These are phyloP conservation scores for Trachelipus rathkii DNA, from an alignment of 1,140 invertebrate species.

Conservation along the genomic window DNA sequence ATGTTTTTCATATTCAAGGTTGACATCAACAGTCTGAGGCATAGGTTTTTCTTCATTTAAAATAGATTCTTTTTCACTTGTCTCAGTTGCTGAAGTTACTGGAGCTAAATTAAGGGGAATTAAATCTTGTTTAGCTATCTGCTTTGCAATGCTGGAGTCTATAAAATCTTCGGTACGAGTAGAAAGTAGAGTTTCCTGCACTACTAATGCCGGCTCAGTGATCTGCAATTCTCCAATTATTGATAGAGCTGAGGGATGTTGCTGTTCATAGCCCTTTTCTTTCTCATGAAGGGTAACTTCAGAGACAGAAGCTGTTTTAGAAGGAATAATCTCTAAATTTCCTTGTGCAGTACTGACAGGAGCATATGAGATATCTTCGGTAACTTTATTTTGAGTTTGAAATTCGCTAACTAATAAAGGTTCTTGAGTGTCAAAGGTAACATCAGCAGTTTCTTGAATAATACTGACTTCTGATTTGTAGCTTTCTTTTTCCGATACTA, in stretches of 20 bases:
- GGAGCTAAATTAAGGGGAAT: background rate
- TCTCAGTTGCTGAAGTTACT: background rate
- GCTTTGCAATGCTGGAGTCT: slow-evolving; percentile 26
- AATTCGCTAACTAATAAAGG: slow-evolving; percentile 55
- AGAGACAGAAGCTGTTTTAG: background rate
- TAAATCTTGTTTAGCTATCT: slow-evolving; percentile 46
- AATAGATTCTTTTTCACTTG: background rate
- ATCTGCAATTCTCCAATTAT: too few species aligned
- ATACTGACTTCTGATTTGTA: slow-evolving; percentile 48
- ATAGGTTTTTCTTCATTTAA: slow-evolving; percentile 15
- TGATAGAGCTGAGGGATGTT: too few species aligned
- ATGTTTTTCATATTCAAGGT: slow-evolving; percentile 26
- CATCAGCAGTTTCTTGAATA: slow-evolving; percentile 1
- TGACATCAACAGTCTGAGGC: slow-evolving; percentile 22
- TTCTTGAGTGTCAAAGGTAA: slow-evolving; percentile 49
- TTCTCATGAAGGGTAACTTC: slow-evolving; percentile 21
- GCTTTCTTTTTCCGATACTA: slow-evolving; percentile 33
- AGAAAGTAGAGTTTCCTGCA: too few species aligned
- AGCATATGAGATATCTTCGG: background rate
- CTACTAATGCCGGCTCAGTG: too few species aligned
- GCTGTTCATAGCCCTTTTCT: slow-evolving; percentile 26
- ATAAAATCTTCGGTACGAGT: too few species aligned
- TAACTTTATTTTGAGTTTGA: slow-evolving; percentile 10
- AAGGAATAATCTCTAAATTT: background rate
- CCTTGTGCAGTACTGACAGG: background rate